Percentiles rank a stretch among this genome's conserved stretches.
These are phyloP conservation scores for Oncorhynchus nerka DNA, from an alignment of 2,113 vertebrate species.

Conservation along the genomic window DNA sequence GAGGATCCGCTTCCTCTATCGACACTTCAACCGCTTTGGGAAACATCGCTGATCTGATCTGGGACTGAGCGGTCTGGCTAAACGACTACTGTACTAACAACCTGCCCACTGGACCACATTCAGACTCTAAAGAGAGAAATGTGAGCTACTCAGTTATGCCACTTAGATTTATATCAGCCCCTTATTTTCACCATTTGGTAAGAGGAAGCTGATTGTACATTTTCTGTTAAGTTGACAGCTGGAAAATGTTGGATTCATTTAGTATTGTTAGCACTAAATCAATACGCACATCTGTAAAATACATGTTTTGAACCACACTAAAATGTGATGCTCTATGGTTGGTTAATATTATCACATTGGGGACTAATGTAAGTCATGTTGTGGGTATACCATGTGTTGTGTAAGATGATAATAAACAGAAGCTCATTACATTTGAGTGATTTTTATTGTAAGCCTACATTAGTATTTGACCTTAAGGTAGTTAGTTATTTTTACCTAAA, in stretches of 20 bases:
- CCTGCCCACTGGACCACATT: not conserved
- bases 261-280: not conserved
- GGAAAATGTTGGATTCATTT: not conserved
- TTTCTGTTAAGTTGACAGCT: not conserved
- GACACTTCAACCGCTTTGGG: constrained; percentile 83
- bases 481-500: not conserved
- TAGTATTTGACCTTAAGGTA: not conserved
- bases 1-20: constrained; percentile 87
- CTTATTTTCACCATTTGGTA: no score
- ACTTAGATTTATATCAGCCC: no score
- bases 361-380: not conserved
- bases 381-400: not conserved
- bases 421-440: not conserved
- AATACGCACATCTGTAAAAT: not conserved
- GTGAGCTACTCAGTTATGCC: no score
- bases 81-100: not conserved
- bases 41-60: constrained; percentile 79
- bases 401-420: not conserved
- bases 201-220: no score
- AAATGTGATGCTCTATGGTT: not conserved
- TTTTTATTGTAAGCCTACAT: not conserved
- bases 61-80: not conserved
- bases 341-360: not conserved
- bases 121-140: not conserved
- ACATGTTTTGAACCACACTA: not conserved